Evolutionary conservation across 1,140 invertebrate species (phyloP).

Genomic region (Phenacoccus solenopsis): DNA sequence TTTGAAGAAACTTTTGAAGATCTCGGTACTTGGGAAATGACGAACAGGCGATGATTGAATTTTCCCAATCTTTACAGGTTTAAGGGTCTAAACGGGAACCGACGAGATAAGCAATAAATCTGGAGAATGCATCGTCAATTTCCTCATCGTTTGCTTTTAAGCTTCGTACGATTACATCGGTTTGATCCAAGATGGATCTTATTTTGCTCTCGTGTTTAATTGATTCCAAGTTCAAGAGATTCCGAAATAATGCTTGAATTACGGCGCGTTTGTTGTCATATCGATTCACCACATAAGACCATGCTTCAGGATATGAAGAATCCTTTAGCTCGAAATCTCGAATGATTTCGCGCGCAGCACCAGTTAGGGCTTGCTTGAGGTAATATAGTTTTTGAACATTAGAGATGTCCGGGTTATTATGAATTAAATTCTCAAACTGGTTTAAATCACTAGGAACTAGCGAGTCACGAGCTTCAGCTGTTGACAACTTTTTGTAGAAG

Average conservation of each 20-base stretch:
- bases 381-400: background rate
- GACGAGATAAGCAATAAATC: background rate
- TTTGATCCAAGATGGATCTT: background rate
- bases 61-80: background rate
- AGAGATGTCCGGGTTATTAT: background rate
- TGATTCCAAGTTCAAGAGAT: background rate
- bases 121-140: background rate
- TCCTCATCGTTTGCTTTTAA: background rate
- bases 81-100: background rate
- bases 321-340: background rate
- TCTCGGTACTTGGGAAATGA: too few relatives aligned
- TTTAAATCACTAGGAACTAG: too few relatives aligned
- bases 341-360: background rate
- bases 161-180: background rate
- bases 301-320: background rate
- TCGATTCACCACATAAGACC: background rate
- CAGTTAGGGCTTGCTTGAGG: too few relatives aligned
- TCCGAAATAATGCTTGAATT: background rate
- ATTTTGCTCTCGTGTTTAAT: background rate
- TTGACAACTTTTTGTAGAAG: too few relatives aligned
- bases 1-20: too few relatives aligned
- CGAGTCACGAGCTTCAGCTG: too few relatives aligned
- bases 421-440: background rate
- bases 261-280: background rate
- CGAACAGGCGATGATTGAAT: too few relatives aligned